Evolutionary conservation across 2,113 vertebrate species (phyloP), one percentile per base, ranked within the genome.

Genomic region (Pycnonotus jocosus): DNA sequence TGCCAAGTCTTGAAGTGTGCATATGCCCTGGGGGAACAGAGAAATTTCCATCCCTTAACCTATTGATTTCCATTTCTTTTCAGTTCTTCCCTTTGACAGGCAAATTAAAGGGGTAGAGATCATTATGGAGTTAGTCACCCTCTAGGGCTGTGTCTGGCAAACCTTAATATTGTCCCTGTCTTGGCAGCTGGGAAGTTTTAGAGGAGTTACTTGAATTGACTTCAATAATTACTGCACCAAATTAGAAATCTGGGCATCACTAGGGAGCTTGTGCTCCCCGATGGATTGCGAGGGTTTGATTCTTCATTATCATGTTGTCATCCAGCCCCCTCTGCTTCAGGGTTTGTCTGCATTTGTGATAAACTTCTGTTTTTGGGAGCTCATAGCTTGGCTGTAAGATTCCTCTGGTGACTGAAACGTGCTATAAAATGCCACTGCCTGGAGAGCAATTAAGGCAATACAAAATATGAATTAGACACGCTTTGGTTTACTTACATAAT

Each of bases 61-160:
- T 96, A 95, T 95, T 87, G 97, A 95, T 97, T 96, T 89, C 88
- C 62, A n/a, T 85, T 93, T 92, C 80, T 93, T 95, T 84, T 81
- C 81, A 85, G 80, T 66, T 62, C 81, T 76, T 92, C 76, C 54
- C n/a, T 93, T 85, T 97, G 95, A 93, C 95, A 96, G 93, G 80
- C 82, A 96, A 96, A 96, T 97, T 96, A 94, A 95, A 94, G 69
- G 88, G 86, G 80, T 95, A 85, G 91, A 92, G 95, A 95, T 95
- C 62, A 28, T 83, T 69, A 13, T 40, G 70, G 93, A 92, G 81
- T 88, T 93, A 37, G 22, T 38, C 3, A 12, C 51, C 76, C 94
- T 95, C 94, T n/a, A 54, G 92, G 91, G 94, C 77, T 82, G 16
- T 54, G 25, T 86, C 82, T 90, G 85, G 84, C 87, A 95, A 76